Evolutionary conservation across 2,888 invertebrate genomes (phyloP).

Genomic region (Chirona hameri): DNA sequence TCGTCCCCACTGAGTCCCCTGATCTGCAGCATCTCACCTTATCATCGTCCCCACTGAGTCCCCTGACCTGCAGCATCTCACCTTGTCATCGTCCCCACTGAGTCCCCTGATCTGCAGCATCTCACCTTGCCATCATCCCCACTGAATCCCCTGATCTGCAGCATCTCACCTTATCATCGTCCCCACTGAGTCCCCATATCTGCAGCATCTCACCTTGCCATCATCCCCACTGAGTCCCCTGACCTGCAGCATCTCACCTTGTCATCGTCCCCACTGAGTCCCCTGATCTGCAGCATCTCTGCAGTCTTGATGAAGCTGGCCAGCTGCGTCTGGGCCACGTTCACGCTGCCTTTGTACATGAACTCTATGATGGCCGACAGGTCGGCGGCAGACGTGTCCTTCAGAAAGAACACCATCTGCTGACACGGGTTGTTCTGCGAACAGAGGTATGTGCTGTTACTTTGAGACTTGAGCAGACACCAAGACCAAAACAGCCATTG

Average conservation of each 20-base stretch:
- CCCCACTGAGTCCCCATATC: too few relatives aligned
- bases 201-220: too few relatives aligned
- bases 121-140: constrained; percentile 24
- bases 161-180: too few relatives aligned
- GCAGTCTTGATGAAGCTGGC: constrained; percentile 39
- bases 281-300: constrained; percentile 40
- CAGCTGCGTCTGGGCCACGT: constrained; percentile 40
- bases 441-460: neutral
- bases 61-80: too few relatives aligned
- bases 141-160: too few relatives aligned
- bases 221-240: too few relatives aligned
- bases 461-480: too few relatives aligned
- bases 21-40: constrained; percentile 39
- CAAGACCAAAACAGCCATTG: neutral
- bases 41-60: too few relatives aligned
- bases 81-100: too few relatives aligned
- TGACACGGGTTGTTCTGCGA: constrained; percentile 28
- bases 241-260: neutral
- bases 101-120: constrained; percentile 40
- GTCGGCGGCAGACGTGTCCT: constrained; percentile 40
- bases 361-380: constrained; percentile 40
- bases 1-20: constrained; percentile 36
- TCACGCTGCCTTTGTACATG: constrained; percentile 41
- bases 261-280: constrained; percentile 33
- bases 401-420: constrained; percentile 40